Evolutionary conservation across 2,797 vertebrate species (phyloP), one percentile per base, ranked within the genome.

Genomic region (Enteromius unitaeniatus): DNA sequence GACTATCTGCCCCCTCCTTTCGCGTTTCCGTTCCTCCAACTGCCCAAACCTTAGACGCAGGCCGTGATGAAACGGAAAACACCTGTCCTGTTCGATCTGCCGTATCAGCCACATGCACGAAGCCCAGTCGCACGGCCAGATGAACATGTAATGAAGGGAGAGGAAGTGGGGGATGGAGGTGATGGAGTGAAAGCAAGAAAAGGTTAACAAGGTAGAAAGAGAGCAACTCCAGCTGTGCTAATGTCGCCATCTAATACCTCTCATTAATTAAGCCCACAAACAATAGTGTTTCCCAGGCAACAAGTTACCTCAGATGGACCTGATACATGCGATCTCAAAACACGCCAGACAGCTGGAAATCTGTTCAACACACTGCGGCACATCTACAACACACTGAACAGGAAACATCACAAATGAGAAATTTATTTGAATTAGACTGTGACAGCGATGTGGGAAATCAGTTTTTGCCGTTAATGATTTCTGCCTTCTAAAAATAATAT

Each of bases 211-310:
- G 28, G 28, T 47, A 85, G 26, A 79, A 55, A 91, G 90, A 89
- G 92, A 90, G 31, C 62, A 49, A 55, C 40, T 78, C 76, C 62
- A 83, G 80, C 58, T 49, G 42, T 28, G 19, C 76, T 84, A 73
- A 83, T 81, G 81, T 81, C 60, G 23, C 60, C 72, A 55, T 91
- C 93, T 90, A 85, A 94, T 93, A 92, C 89, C 88, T 86, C 88
- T 89, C 90, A 90, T 93, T 94, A 92, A 93, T 94, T 93, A 94
- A 89, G 87, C 78, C 75, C 58, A 90, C 88, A 93, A 93, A 93
- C 91, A 92, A 90, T 86, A 86, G 72, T 84, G 87, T 92, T 88
- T 90, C 86, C 86, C 76, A 87, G 89, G 92, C 88, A 91, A 90
- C 88, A 74, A 70, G 67, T 84, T 75, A 83, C 86, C 64, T 51